Base-by-base conservation (phyloP, 2,888 invertebrate species). In the Phyllotreta cruciferae region DNA sequence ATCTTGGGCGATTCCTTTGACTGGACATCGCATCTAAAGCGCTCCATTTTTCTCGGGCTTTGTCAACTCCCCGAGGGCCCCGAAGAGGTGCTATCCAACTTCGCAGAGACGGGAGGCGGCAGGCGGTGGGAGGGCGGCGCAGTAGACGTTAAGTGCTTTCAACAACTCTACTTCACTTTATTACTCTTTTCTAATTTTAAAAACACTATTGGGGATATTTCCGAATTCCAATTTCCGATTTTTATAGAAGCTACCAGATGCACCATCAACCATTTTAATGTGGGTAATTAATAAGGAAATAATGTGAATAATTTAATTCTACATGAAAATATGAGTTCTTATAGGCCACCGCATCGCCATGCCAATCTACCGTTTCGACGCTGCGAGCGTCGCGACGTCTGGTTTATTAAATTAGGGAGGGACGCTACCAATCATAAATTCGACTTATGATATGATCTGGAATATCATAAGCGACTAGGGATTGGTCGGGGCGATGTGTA, bases 1-100 rank as follows among this genome's bases (percentile, higher is more conserved):
- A 77, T 77, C 76, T 77, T 72, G 74, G 75, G 74, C 75, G 71
- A 75, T 76, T 74, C 76, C 76, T 78, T 78, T 78, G 77, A 78
- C 77, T 75, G 76, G 76, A 77, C 76, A 71, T 75, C 65, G 67
- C 74, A 75, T 78, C 76, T 77, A 78, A 78, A 75, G 74, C 77
- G 75, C 74, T 75, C 76, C 76, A 78, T 78, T 77, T 77, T 78
- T 77, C 77, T 75, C 71, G 60, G 57, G 71, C 75, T 76, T 75
- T 77, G 74, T 75, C 75, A 71, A 72, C 71, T 71, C 71, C 74
- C 69, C 55, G 63, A 69, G 73, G 69, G 62, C 64, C 60, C 57
- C 35, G 56, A 61, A 68, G 72, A 70, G 71, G 69, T 70, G 72
- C 68, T 67, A 67, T 68, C 66, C 71, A 67, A 68, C 68, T 58